These are phyloP conservation scores for Lethrus apterus DNA, from an alignment of 1,140 invertebrate species.

Conservation along the genomic window DNA sequence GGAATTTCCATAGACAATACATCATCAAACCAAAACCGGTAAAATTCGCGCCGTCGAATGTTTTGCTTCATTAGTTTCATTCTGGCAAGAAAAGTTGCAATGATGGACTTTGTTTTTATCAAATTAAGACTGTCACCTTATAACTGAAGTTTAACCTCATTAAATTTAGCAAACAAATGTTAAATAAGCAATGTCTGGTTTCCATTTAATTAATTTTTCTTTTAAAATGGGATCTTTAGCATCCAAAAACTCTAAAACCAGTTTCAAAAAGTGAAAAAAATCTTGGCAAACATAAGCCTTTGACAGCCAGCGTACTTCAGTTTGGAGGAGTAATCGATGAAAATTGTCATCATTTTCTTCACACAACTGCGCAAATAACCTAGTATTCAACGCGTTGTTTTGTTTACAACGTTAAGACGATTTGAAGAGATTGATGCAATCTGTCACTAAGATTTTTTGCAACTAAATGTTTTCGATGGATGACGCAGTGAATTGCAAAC, in stretches of 20 bases:
- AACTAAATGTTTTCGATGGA: slow-evolving; percentile 1
- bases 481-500: background rate
- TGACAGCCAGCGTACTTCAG: background rate
- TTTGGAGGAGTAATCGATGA: background rate
- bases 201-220: slow-evolving; percentile 7
- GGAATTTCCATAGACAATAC: background rate
- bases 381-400: slow-evolving; percentile 29
- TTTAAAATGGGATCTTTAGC: slow-evolving; percentile 24
- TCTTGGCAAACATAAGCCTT: slow-evolving; percentile 3
- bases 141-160: slow-evolving; percentile 25
- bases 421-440: slow-evolving; percentile 25
- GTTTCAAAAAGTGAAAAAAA: slow-evolving; percentile 24
- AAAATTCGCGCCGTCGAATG: slow-evolving; percentile 21
- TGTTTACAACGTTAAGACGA: slow-evolving; percentile 30
- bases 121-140: slow-evolving; percentile 17
- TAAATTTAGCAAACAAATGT: slow-evolving; percentile 30
- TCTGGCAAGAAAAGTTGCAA: slow-evolving; percentile 4
- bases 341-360: background rate
- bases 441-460: background rate
- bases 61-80: background rate
- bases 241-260: slow-evolving; percentile 28
- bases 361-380: too few relatives aligned
- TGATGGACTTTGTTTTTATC: slow-evolving; percentile 4
- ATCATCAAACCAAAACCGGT: slow-evolving; percentile 20
- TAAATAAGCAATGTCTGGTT: slow-evolving; percentile 29